Evolutionary conservation across 2,888 invertebrate species (phyloP).

Genomic region (Cosmia pyralina): DNA sequence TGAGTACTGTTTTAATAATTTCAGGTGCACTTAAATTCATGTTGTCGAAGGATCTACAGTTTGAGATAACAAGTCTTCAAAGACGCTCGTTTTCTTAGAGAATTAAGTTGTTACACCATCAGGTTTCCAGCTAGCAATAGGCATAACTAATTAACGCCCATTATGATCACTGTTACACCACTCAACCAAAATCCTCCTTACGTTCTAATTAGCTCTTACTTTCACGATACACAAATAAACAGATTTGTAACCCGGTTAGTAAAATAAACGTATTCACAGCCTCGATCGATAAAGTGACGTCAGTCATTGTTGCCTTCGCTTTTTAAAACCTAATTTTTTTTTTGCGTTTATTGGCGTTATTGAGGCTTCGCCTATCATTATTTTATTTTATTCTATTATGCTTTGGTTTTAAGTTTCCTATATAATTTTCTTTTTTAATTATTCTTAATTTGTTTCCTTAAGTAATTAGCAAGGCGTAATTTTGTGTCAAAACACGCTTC

Average conservation of each 20-base stretch:
- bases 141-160: slow-evolving; percentile 25
- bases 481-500: slow-evolving; percentile 50
- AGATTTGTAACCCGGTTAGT: slow-evolving; percentile 39
- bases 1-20: slow-evolving; percentile 3
- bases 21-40: slow-evolving; percentile 3
- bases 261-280: slow-evolving; percentile 50
- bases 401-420: slow-evolving; percentile 12
- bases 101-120: slow-evolving; percentile 5
- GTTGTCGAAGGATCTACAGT: not conserved
- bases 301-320: slow-evolving; percentile 32
- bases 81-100: not conserved
- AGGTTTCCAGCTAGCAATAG: not conserved
- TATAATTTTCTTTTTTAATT: slow-evolving; percentile 38
- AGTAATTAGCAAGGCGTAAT: slow-evolving; percentile 50
- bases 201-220: slow-evolving; percentile 62
- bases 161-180: slow-evolving; percentile 29
- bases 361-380: slow-evolving; percentile 1
- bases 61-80: slow-evolving; percentile 1
- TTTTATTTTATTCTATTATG: slow-evolving; percentile 9
- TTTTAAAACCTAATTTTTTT: slow-evolving; percentile 30
- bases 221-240: slow-evolving; percentile 49
- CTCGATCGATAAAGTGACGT: slow-evolving; percentile 40
- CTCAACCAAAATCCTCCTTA: slow-evolving; percentile 8
- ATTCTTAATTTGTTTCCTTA: slow-evolving; percentile 33
- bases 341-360: slow-evolving; percentile 8